These are phyloP conservation scores for Clarias laeviceps DNA, from an alignment of 2,797 vertebrate species.

Conservation along the genomic window DNA sequence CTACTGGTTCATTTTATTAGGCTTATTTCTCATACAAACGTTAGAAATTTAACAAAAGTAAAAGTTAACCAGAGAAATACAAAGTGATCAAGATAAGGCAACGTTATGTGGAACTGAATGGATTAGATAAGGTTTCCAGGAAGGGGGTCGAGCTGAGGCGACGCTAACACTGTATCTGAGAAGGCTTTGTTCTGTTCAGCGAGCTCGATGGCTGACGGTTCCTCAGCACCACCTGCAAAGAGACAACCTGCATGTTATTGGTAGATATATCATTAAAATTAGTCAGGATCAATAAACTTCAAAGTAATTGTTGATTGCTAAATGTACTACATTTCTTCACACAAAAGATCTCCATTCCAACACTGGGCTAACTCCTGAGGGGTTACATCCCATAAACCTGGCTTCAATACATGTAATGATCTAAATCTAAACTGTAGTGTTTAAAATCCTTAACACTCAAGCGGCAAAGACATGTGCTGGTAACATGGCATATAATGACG, in stretches of 20 bases:
- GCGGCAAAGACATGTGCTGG: too few species aligned
- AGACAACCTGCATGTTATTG: neutral
- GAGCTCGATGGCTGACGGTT: slow-evolving; percentile 43
- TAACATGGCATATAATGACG: too few species aligned
- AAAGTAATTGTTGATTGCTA: neutral
- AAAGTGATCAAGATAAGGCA: slow-evolving; percentile 1
- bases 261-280: neutral
- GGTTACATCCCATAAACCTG: neutral
- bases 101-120: slow-evolving; percentile 22
- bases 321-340: neutral
- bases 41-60: neutral
- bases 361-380: neutral
- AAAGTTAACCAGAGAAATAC: slow-evolving; percentile 4
- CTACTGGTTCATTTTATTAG: neutral
- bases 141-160: slow-evolving; percentile 65
- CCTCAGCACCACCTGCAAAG: slow-evolving; percentile 71
- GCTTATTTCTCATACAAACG: neutral
- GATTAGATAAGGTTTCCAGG: slow-evolving; percentile 60
- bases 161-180: slow-evolving; percentile 61
- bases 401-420: neutral
- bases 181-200: slow-evolving; percentile 63
- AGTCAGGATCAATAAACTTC: too few species aligned
- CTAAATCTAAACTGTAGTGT: neutral
- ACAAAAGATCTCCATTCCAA: neutral
- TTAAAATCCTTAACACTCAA: slow-evolving; percentile 7